Evolutionary conservation across 2,888 invertebrate species (phyloP).

Genomic region (Hypena proboscidalis): DNA sequence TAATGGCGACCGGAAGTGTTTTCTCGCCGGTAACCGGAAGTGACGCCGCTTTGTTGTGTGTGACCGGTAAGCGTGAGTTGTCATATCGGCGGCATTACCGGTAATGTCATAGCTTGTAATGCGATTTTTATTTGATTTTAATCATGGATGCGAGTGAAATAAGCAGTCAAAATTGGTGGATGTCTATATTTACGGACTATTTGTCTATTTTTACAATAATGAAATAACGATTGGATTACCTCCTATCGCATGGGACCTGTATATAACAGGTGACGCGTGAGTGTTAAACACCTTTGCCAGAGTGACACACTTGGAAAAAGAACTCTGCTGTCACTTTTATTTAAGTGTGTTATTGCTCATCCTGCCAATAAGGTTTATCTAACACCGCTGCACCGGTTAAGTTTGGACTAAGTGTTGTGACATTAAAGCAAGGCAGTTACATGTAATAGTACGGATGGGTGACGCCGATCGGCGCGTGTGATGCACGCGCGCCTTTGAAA

Average conservation of each 20-base stretch:
- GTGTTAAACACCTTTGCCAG: too few relatives aligned
- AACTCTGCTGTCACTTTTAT: too few relatives aligned
- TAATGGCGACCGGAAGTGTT: conserved; percentile 26
- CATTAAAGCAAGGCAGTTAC: conserved; percentile 1
- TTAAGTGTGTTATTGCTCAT: too few relatives aligned
- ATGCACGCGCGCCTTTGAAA: conserved; percentile 11
- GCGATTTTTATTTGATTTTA: conserved; percentile 6
- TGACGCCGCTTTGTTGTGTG: conserved; percentile 33
- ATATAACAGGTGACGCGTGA: too few relatives aligned
- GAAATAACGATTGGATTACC: too few relatives aligned
- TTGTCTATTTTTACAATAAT: too few relatives aligned
- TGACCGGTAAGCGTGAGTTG: conserved; percentile 5
- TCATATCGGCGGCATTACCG: not conserved
- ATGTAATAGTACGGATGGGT: conserved; percentile 6
- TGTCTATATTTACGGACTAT: too few relatives aligned
- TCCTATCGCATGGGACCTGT: too few relatives aligned
- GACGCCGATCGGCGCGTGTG: conserved; percentile 8
- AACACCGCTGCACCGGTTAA: too few relatives aligned
- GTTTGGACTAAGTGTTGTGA: too few relatives aligned
- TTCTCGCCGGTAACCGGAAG: conserved; percentile 44
- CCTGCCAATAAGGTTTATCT: too few relatives aligned
- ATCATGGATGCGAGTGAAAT: not conserved
- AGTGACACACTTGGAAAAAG: too few relatives aligned
- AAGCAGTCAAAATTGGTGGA: not conserved
- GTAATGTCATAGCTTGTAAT: conserved; percentile 1